Evolutionary conservation across 1,140 invertebrate genomes (phyloP).

Genomic region (Cherax destructor): DNA sequence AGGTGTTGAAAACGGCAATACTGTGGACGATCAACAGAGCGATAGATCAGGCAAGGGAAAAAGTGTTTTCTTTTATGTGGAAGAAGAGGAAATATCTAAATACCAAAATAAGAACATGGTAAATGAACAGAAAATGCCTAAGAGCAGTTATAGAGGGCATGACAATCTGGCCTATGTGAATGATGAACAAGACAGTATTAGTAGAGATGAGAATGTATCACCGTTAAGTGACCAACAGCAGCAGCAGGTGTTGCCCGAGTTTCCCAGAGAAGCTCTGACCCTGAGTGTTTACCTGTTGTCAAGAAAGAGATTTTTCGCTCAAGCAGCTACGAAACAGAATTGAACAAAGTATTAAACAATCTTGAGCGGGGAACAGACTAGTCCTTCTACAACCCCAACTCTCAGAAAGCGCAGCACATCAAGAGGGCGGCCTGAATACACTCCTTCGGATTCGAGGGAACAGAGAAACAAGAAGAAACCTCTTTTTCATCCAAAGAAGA

Average conservation of each 20-base stretch:
- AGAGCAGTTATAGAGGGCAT: slow-evolving; percentile 8
- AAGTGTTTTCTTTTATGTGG: slow-evolving; percentile 50
- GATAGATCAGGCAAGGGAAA: neutral
- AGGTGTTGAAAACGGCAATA: neutral
- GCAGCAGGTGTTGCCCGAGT: neutral
- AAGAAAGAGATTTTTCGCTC: slow-evolving; percentile 26
- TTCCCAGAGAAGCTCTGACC: slow-evolving; percentile 19
- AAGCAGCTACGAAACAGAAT: slow-evolving; percentile 16
- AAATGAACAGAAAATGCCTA: neutral
- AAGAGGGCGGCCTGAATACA: slow-evolving; percentile 25
- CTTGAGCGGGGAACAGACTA: slow-evolving; percentile 19
- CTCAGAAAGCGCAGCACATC: slow-evolving; percentile 57
- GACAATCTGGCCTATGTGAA: slow-evolving; percentile 31
- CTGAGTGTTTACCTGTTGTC: slow-evolving; percentile 18
- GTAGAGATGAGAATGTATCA: neutral
- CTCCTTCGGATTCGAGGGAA: neutral
- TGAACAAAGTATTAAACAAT: slow-evolving; percentile 8
- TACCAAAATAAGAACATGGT: neutral
- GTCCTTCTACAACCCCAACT: neutral
- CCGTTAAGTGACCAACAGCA: neutral
- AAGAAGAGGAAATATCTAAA: slow-evolving; percentile 14
- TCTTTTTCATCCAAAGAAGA: slow-evolving; percentile 17
- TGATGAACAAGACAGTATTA: slow-evolving; percentile 23
- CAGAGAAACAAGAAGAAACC: slow-evolving; percentile 14
- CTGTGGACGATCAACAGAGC: neutral